Evolutionary conservation across 2,888 invertebrate genomes (phyloP).

Genomic region (Lamellibrachia columna): DNA sequence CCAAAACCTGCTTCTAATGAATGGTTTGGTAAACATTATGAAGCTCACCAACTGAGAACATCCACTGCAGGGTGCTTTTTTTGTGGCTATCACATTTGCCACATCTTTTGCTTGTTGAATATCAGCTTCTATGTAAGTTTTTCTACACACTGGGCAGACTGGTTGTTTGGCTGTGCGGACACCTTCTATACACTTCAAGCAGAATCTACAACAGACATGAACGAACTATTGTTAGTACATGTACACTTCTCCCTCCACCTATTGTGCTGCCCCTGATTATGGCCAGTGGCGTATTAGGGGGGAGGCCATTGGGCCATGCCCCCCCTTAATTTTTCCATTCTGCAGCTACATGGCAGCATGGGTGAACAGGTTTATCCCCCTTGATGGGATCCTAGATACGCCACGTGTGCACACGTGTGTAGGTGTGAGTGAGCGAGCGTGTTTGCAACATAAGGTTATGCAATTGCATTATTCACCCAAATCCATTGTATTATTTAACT

Average conservation of each 20-base stretch:
- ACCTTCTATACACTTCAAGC: slow-evolving; percentile 22
- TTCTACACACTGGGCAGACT: slow-evolving; percentile 28
- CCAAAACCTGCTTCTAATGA: not conserved
- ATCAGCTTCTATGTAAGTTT: not conserved
- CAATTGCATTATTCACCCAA: too few species aligned
- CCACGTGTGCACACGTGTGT: too few species aligned
- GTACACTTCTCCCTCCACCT: not conserved
- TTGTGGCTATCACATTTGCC: slow-evolving; percentile 27
- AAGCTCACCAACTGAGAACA: slow-evolving; percentile 26
- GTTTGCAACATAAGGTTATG: too few species aligned
- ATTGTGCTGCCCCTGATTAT: too few species aligned
- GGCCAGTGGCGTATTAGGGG: too few species aligned
- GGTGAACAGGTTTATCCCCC: too few species aligned
- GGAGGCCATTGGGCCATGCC: too few species aligned
- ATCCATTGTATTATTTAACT: too few species aligned
- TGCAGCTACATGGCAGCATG: too few species aligned
- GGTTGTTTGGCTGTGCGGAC: slow-evolving; percentile 24
- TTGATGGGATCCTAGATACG: too few species aligned
- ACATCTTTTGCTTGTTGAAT: slow-evolving; percentile 23
- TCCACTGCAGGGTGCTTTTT: slow-evolving; percentile 25
- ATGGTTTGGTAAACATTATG: not conserved
- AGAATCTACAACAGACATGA: slow-evolving; percentile 26
- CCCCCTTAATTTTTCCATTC: too few species aligned
- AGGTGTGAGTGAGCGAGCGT: too few species aligned
- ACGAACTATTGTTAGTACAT: not conserved